Base-by-base conservation (phyloP, 2,888 invertebrate species). In the Trachelus stipa region DNA sequence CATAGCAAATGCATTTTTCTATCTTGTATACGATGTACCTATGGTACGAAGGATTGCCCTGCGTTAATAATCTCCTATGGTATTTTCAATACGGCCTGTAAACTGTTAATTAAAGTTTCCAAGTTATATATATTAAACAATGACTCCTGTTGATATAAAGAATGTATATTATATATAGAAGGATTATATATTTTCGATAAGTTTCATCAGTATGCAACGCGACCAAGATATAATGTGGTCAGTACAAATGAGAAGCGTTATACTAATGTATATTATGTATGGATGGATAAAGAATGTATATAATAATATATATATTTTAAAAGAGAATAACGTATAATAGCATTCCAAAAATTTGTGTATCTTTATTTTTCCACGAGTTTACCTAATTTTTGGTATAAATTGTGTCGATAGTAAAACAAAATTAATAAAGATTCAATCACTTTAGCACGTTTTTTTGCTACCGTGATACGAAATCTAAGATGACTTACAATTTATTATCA, bases 1-100 rank as follows among this genome's bases (percentile, higher is more conserved):
- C 79, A 90, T 95, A 74, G 88, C 93, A 1, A 93, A 93, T 86
- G 94, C 94, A 76, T 84, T 95, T 73, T 90, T 94, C 76, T 92
- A 93, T 86, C 87, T 94, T 76, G 83, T 94, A 15, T 94, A 94
- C 87, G 92, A 92, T 82, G 92, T 94, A 73, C 93, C 94, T 81
- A 93, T 95, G 92, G 91, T 93, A 73, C 88, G 93, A 81, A 88
- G 93, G 83, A 86, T 92, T 23, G 23, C 23, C 23, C 56, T 56
- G 2, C 56, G 23, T 56, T 56, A 56, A 56, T 56, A 81, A 84
- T 83, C 77, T 76, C 35, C 34, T 74, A 74, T 74, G 9, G 56
- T 56, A 56, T 56, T 56, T 56, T 56, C 23, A 56, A 56, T 56
- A 23, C 56, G 56, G 1, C 9, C 9, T 56, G 56, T 23, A 2